phyloP scores from a whole-genome alignment of 2,888 invertebrate species.

The Pseudococcus jackbeardsleyi region DNA sequence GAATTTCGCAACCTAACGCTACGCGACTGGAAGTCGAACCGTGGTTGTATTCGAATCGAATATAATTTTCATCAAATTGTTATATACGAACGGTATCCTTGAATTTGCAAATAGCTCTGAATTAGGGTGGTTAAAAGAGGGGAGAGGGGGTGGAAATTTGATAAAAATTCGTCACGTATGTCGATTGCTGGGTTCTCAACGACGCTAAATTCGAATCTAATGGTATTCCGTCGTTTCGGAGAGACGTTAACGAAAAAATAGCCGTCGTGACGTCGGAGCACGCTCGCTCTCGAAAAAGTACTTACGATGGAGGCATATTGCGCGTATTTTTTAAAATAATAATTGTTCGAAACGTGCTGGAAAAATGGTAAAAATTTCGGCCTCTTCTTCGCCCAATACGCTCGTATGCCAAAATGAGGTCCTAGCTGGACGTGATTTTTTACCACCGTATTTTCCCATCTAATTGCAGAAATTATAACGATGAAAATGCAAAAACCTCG shows the following conservation, averaged over 20 bases:
- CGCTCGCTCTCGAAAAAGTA: background rate
- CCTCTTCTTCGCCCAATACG: too few species aligned
- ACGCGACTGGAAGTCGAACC: background rate
- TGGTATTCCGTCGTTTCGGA: background rate
- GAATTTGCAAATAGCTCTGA: background rate
- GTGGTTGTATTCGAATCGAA: background rate
- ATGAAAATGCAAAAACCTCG: background rate
- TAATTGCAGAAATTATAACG: too few species aligned
- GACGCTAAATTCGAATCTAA: background rate
- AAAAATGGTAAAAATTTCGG: background rate
- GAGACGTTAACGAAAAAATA: background rate
- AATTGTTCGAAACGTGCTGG: background rate
- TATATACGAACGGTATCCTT: background rate
- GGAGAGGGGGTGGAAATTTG: background rate
- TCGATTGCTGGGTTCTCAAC: background rate
- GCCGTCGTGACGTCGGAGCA: background rate
- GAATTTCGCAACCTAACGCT: background rate
- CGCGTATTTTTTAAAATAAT: background rate
- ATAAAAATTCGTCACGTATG: conserved; percentile 27
- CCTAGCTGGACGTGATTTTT: background rate
- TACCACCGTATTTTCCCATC: background rate
- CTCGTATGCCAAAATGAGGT: too few species aligned
- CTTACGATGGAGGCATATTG: background rate
- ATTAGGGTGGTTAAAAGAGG: background rate
- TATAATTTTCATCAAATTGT: background rate